Base-by-base conservation (phyloP, 2,888 invertebrate genomes). In the Napeogenes sylphis region DNA sequence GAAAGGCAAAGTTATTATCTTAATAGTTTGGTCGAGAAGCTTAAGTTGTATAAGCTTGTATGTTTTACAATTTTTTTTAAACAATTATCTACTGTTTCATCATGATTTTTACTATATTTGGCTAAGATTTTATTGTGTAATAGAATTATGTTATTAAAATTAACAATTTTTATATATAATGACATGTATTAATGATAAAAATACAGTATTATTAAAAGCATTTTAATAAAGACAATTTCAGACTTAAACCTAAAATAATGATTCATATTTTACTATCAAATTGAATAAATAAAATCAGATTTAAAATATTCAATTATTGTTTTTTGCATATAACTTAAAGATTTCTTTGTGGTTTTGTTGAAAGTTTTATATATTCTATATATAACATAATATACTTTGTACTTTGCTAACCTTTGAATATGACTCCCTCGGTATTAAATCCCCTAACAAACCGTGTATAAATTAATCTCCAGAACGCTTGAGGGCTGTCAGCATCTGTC, bases 381-480 rank as follows among this genome's bases (percentile, higher is more conserved):
- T 35, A 55, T 32, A 47, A 38, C 13, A 30, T 47, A 56, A 47
- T 47, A 46, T 56, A 46, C 45, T 54, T 33, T 53, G 32, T 54
- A 55, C 57, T 35, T 58, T 55, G 4, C 8, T 66, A 63, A 67
- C 67, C 67, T 67, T 63, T 63, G 47, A 4, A 58, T 42, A 35
- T 6, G 4, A 51, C 59, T 45, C 57, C 35, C 32, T 47, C 62
- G 56, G 55, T 54, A 59, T 61, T 55, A 62, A 59, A 53, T 54
- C 62, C 21, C 62, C 69, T 70, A 69, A 70, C 64, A 62, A 68
- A 66, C 70, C 67, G 68, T 71, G 72, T 68, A 73, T 71, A 73
- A 71, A 74, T 73, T 72, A 73, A 70, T 72, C 68, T 70, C 67
- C 71, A 69, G 66, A 66, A 67, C 69, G 69, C 69, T 63, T 69